Evolutionary conservation across 2,888 invertebrate genomes (phyloP).

Genomic region (Smittia aterrima): DNA sequence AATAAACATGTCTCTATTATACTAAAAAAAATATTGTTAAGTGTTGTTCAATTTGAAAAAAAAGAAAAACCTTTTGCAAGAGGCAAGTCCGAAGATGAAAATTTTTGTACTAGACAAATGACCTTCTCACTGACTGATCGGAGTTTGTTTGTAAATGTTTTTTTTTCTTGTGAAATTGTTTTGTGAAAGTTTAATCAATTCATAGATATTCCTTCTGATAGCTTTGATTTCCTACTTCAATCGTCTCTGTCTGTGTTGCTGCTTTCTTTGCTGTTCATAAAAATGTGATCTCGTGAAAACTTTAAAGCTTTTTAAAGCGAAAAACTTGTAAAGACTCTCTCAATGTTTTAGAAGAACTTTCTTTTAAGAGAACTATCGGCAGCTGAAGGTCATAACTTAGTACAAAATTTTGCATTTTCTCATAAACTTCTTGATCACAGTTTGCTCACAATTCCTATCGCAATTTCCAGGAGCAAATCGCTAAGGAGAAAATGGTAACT

Average conservation of each 20-base stretch:
- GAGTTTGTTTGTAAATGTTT: slow-evolving; percentile 27
- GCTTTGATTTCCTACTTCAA: background rate
- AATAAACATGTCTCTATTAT: slow-evolving; percentile 22
- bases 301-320: background rate
- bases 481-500: slow-evolving; percentile 71
- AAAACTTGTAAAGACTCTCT: background rate
- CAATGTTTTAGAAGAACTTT: background rate
- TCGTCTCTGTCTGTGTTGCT: background rate
- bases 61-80: background rate
- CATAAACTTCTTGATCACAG: background rate
- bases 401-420: background rate
- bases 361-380: background rate
- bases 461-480: slow-evolving; percentile 63
- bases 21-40: slow-evolving; percentile 1
- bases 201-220: slow-evolving; percentile 15
- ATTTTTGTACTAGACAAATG: slow-evolving; percentile 35
- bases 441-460: slow-evolving; percentile 13
- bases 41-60: slow-evolving; percentile 11
- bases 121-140: slow-evolving; percentile 37
- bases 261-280: background rate
- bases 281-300: background rate
- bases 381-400: slow-evolving; percentile 1
- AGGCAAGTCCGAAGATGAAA: background rate
- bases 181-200: background rate
- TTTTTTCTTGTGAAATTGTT: background rate